A percentile compares a stretch with the other conserved stretches of the same genome.
phyloP scores from a whole-genome alignment of 1,140 invertebrate genomes.

The Battus philenor region DNA sequence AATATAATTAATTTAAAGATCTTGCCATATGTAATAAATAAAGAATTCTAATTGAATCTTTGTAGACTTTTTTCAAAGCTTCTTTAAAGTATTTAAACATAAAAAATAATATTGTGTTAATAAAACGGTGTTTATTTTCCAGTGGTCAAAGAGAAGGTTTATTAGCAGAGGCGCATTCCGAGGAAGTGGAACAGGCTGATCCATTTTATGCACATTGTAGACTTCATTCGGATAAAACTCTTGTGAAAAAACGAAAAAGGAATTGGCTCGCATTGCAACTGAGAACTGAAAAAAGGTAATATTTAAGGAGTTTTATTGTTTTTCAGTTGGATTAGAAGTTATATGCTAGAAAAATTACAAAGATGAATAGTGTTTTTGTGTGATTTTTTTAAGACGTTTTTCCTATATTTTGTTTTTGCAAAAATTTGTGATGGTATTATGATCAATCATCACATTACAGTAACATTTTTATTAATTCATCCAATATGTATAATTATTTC shows the following conservation, averaged over 20 bases:
- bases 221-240: conserved; percentile 90
- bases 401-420: not conserved
- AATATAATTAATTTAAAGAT: too few species aligned
- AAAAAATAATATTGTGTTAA: too few species aligned
- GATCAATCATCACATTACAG: too few species aligned
- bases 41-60: too few species aligned
- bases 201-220: conserved; percentile 98
- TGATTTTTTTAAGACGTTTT: too few species aligned
- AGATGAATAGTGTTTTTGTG: too few species aligned
- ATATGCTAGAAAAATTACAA: too few species aligned
- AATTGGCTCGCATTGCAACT: conserved; percentile 94
- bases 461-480: not conserved
- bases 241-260: conserved; percentile 86
- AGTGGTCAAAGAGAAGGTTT: conserved; percentile 96
- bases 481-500: not conserved
- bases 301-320: too few species aligned
- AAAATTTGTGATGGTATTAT: not conserved
- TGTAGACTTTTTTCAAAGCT: too few species aligned
- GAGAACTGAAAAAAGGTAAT: conserved; percentile 82
- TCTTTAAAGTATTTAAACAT: too few species aligned
- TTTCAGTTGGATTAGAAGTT: too few species aligned
- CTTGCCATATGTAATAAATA: too few species aligned
- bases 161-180: conserved; percentile 93
- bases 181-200: conserved; percentile 96
- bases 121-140: conserved; percentile 24